These are phyloP conservation scores for Temnothorax nylanderi DNA, from an alignment of 1,140 invertebrate species.

Conservation along the genomic window DNA sequence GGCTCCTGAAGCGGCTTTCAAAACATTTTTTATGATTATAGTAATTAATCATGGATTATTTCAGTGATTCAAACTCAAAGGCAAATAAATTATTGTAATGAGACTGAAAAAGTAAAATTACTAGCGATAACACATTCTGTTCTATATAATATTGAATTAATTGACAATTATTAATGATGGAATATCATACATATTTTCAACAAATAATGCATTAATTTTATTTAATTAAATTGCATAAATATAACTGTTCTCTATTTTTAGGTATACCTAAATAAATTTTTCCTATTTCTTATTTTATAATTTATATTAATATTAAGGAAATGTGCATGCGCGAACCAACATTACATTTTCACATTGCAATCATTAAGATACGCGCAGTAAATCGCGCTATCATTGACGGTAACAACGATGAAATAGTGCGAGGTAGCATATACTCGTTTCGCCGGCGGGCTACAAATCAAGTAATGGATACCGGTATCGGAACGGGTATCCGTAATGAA, in stretches of 20 bases:
- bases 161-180: neutral
- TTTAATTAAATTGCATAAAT: neutral
- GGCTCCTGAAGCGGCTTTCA: neutral
- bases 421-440: constrained; percentile 3
- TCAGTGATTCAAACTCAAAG: neutral
- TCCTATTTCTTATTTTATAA: neutral
- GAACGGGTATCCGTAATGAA: constrained; percentile 29
- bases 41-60: constrained; percentile 5
- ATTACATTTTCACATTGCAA: neutral
- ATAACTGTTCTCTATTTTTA: neutral
- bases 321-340: too few species aligned
- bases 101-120: neutral
- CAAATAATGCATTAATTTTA: neutral
- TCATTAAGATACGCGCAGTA: neutral
- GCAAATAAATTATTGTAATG: neutral
- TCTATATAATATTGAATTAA: neutral
- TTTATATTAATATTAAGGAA: neutral
- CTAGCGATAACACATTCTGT: neutral
- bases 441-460: constrained; percentile 53
- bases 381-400: neutral
- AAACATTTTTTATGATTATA: neutral
- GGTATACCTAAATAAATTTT: neutral
- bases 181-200: neutral
- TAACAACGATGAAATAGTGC: constrained; percentile 51
- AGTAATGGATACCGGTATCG: neutral